Conservation (phyloP, 2,113 vertebrate species). For the Fregata magnificens region DNA sequence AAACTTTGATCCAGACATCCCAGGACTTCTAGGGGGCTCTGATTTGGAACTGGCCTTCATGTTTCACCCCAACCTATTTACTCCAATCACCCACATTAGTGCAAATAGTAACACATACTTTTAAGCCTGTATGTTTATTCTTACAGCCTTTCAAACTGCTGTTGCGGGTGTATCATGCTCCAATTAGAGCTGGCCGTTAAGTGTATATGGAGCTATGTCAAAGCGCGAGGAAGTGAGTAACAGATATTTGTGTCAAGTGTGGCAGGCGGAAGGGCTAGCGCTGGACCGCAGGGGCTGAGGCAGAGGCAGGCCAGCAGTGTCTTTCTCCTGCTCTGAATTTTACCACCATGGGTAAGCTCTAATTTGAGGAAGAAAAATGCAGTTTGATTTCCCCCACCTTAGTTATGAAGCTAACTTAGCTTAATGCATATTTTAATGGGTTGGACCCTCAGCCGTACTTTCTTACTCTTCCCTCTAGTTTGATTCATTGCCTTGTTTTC, state of each 20-base stretch:
- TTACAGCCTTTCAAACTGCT: background rate
- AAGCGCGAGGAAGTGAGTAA: background rate
- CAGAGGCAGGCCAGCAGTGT: background rate
- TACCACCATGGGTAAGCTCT: background rate
- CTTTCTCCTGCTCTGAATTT: background rate
- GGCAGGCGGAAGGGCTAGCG: background rate
- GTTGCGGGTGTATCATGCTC: background rate
- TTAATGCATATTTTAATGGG: background rate
- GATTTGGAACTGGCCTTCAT: background rate
- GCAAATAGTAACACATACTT: background rate
- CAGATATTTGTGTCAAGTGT: background rate
- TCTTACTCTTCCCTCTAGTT: background rate
- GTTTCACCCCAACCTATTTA: background rate
- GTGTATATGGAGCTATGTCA: background rate
- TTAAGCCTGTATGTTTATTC: background rate
- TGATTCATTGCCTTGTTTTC: background rate
- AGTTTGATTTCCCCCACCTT: background rate
- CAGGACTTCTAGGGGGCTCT: background rate
- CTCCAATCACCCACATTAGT: background rate
- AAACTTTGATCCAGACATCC: background rate
- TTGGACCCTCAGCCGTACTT: background rate
- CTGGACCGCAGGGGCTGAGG: background rate
- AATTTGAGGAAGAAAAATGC: background rate
- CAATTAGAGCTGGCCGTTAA: background rate
- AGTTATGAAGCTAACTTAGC: background rate